Base-by-base conservation (phyloP, 2,888 invertebrate genomes). In the Drosophila anceps region DNA sequence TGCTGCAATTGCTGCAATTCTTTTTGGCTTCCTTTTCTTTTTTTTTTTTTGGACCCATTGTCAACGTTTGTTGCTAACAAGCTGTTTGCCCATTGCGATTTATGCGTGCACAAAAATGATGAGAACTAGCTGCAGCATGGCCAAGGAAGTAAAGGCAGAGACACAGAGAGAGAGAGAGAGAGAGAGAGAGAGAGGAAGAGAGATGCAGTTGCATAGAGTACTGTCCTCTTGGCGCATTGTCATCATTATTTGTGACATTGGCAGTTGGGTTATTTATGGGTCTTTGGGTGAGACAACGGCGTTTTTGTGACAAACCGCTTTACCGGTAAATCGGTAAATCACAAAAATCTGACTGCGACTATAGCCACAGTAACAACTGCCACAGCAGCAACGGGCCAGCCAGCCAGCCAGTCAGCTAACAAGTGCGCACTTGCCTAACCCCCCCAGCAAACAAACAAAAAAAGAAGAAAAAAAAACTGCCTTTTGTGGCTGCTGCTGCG, bases 201-300 rank as follows among this genome's bases (percentile, higher is more conserved):
- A 43, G 29, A 8, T 46, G 48, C 15, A 48, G 29, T 29, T 48
- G 48, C 48, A 18, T 29, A n/a, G 48, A 29, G 48, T 18, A 18
- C 13, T 31, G 50, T 50, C 53, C 54, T 54, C 33, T 43, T 53
- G 63, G 55, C 54, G 81, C 72, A 71, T 70, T 74, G 78, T 83
- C 86, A 88, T 85, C 90, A 85, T 85, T 85, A 85, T 85, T 88
- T 90, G 89, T 88, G 90, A 85, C 90, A 90, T 70, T 79, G 90
- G 70, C 81, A 81, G 59, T 69, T 60, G 76, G 73, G 73, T 86
- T 86, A 85, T 87, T 91, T 91, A 91, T 91, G 91, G 91, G 91
- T 91, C 91, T 91, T 82, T 91, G 90, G 91, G 91, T 91, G 91
- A 91, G 88, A 79, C 88, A 86, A 90, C 88, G 86, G 86, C 67